These are phyloP conservation scores for Epinotia nisella DNA, from an alignment of 2,888 invertebrate genomes.

Conservation along the genomic window DNA sequence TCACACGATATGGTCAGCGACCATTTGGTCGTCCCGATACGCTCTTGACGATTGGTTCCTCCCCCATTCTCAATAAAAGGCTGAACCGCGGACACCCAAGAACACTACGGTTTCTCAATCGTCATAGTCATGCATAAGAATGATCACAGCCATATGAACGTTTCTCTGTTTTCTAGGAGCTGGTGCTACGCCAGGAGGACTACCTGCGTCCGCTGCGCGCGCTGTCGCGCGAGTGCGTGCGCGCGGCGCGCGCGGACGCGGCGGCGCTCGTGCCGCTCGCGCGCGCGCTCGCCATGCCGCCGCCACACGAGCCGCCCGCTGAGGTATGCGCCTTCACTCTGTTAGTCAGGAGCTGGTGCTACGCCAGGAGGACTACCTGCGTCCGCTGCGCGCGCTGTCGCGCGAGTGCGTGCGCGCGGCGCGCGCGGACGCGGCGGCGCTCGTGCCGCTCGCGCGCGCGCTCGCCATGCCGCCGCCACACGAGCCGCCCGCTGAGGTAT, in stretches of 20 bases:
- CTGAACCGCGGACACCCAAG: too few species aligned
- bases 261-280: slow-evolving; percentile 91
- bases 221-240: slow-evolving; percentile 94
- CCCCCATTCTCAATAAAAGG: too few species aligned
- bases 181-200: slow-evolving; percentile 94
- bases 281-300: slow-evolving; percentile 88
- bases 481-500: slow-evolving; percentile 85
- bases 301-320: slow-evolving; percentile 85
- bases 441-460: slow-evolving; percentile 91
- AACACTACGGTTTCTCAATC: too few species aligned
- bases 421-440: slow-evolving; percentile 91
- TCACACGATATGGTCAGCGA: too few species aligned
- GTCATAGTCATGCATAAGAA: too few species aligned
- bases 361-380: slow-evolving; percentile 95
- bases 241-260: slow-evolving; percentile 93
- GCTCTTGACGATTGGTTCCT: too few species aligned
- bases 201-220: slow-evolving; percentile 94
- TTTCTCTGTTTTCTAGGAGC: slow-evolving; percentile 82
- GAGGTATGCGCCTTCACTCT: slow-evolving; percentile 66
- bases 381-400: slow-evolving; percentile 92
- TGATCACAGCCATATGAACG: too few species aligned
- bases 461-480: slow-evolving; percentile 87
- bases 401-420: slow-evolving; percentile 95
- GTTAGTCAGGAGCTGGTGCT: slow-evolving; percentile 89
- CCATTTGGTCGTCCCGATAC: too few species aligned